These are phyloP conservation scores for Aethina tumida DNA, from an alignment of 1,140 invertebrate species.

Conservation along the genomic window DNA sequence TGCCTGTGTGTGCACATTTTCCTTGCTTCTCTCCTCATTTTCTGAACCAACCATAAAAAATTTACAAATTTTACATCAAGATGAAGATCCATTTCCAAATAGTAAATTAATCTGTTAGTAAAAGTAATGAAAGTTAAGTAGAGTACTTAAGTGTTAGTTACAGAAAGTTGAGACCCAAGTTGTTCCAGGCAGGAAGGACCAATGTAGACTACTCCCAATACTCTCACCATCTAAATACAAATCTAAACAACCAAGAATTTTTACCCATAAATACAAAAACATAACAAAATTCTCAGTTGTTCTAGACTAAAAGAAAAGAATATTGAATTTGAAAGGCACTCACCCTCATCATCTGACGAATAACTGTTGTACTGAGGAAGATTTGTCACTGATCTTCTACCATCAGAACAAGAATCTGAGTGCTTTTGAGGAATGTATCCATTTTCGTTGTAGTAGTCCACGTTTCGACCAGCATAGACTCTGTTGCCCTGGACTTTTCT, in stretches of 20 bases:
- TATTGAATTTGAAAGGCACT: conserved; percentile 7
- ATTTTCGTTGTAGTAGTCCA: conserved; percentile 37
- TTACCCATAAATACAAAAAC: conserved; percentile 2
- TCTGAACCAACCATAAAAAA: conserved; percentile 36
- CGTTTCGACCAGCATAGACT: conserved; percentile 17
- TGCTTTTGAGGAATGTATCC: conserved; percentile 14
- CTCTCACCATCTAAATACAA: conserved; percentile 17
- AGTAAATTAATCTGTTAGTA: conserved; percentile 28
- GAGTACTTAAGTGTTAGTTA: conserved; percentile 34
- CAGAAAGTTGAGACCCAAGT: conserved; percentile 29
- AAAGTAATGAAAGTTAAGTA: conserved; percentile 19
- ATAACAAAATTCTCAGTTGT: conserved; percentile 13
- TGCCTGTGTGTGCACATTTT: conserved; percentile 35
- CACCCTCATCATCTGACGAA: conserved; percentile 82
- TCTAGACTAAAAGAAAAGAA: conserved; percentile 4
- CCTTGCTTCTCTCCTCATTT: conserved; percentile 31
- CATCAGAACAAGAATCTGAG: conserved; percentile 17
- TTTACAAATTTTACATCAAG: conserved; percentile 28
- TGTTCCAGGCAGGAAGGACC: conserved; percentile 36
- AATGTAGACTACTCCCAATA: conserved; percentile 29
- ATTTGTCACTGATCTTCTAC: conserved; percentile 15
- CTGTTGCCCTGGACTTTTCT: conserved; percentile 50
- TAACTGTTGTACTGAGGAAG: conserved; percentile 61
- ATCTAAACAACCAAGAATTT: conserved; percentile 5
- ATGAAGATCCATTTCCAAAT: conserved; percentile 23